Evolutionary conservation across 2,888 invertebrate genomes (phyloP).

Genomic region (Andricus quercusramuli): DNA sequence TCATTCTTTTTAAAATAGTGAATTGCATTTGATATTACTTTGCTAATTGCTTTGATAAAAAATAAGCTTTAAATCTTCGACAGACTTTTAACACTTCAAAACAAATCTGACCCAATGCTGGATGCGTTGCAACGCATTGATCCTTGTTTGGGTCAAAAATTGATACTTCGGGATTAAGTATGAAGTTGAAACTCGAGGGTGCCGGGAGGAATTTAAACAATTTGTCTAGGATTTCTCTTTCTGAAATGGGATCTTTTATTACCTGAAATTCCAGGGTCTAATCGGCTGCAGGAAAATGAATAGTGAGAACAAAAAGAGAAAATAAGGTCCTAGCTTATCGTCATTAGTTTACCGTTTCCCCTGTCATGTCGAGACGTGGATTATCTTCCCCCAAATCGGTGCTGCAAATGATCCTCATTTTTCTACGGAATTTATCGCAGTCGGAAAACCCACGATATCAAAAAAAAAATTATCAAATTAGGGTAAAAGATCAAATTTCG

Average conservation of each 20-base stretch:
- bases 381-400: conserved; percentile 15
- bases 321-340: conserved; percentile 10
- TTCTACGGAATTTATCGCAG: neutral
- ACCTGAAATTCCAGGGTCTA: conserved; percentile 13
- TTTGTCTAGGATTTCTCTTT: neutral
- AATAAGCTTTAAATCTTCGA: too few species aligned
- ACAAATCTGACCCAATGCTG: too few species aligned
- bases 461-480: neutral
- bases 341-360: conserved; percentile 3
- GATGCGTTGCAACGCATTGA: too few species aligned
- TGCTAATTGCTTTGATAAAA: too few species aligned
- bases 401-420: conserved; percentile 19
- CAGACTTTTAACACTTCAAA: neutral
- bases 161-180: too few species aligned
- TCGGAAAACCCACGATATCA: neutral
- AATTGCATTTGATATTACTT: neutral
- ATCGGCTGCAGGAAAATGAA: conserved; percentile 9
- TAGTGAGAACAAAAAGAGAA: conserved; percentile 14
- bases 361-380: conserved; percentile 11
- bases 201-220: neutral
- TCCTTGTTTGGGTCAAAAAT: too few species aligned
- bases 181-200: neutral
- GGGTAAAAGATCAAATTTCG: neutral
- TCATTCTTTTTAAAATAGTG: too few species aligned
- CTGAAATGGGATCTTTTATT: neutral